Evolutionary conservation across 1,140 invertebrate genomes (phyloP).

Genomic region (Drosophila baimaii): DNA sequence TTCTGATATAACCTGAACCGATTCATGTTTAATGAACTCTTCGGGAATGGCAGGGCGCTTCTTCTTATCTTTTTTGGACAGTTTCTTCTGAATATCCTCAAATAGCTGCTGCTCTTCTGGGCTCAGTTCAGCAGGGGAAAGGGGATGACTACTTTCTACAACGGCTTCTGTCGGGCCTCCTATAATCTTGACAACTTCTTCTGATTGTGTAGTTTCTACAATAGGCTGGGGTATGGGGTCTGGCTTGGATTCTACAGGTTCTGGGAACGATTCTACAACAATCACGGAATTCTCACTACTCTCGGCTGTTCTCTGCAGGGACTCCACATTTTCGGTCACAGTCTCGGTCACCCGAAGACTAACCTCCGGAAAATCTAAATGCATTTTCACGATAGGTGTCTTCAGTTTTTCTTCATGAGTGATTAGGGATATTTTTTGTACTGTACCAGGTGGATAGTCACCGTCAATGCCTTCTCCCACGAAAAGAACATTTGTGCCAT

Average conservation of each 20-base stretch:
- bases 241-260: slow-evolving; percentile 18
- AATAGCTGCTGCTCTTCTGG: slow-evolving; percentile 76
- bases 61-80: slow-evolving; percentile 82
- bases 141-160: slow-evolving; percentile 28
- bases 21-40: slow-evolving; percentile 74
- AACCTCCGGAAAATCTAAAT: slow-evolving; percentile 85
- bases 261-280: slow-evolving; percentile 35
- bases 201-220: not conserved
- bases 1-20: slow-evolving; percentile 45
- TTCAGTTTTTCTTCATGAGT: slow-evolving; percentile 89
- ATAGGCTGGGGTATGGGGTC: slow-evolving; percentile 1
- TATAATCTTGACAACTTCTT: not conserved
- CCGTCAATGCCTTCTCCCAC: slow-evolving; percentile 80
- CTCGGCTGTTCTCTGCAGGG: slow-evolving; percentile 55
- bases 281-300: slow-evolving; percentile 39
- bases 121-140: slow-evolving; percentile 53
- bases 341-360: slow-evolving; percentile 81
- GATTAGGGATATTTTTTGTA: slow-evolving; percentile 87
- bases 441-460: slow-evolving; percentile 84
- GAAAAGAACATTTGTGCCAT: slow-evolving; percentile 82
- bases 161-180: not conserved
- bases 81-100: slow-evolving; percentile 80
- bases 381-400: slow-evolving; percentile 87
- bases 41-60: slow-evolving; percentile 79
- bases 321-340: slow-evolving; percentile 76